Evolutionary conservation across 2,797 vertebrate species (phyloP).

Genomic region (Liparis tanakae): DNA sequence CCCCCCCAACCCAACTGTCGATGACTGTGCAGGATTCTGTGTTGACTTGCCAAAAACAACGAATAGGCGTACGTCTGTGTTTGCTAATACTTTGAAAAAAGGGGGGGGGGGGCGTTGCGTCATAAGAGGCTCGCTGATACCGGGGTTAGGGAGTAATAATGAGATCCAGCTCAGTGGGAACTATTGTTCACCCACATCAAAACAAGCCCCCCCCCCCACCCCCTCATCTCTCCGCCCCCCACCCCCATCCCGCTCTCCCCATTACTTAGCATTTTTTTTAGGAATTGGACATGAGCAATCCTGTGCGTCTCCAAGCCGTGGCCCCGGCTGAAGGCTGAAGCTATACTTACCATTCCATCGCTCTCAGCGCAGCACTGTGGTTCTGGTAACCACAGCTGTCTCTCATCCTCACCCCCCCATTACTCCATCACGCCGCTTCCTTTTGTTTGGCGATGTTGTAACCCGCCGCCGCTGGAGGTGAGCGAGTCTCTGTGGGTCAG

Average conservation of each 20-base stretch:
- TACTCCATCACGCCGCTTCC: conserved; percentile 65
- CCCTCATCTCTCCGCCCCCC: no score
- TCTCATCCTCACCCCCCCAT: conserved; percentile 67
- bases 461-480: conserved; percentile 19
- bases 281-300: conserved; percentile 39
- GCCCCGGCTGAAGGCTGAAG: conserved; percentile 65
- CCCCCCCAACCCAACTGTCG: conserved; percentile 11
- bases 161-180: conserved; percentile 19
- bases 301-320: conserved; percentile 45
- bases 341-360: conserved; percentile 77
- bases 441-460: conserved; percentile 65
- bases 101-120: conserved; percentile 41
- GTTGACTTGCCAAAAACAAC: conserved; percentile 40
- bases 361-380: conserved; percentile 46
- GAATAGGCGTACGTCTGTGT: conserved; percentile 14
- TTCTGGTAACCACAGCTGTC: conserved; percentile 74
- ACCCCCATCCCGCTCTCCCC: conserved; percentile 26
- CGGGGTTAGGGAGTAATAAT: conserved; percentile 44
- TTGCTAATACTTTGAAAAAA: conserved; percentile 54
- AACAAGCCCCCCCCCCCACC: conserved; percentile 42
- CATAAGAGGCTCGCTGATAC: conserved; percentile 32
- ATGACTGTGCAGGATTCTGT: conserved; percentile 44
- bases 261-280: conserved; percentile 54
- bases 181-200: conserved; percentile 65
- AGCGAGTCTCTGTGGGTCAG: conserved; percentile 23